Evolutionary conservation across 2,113 vertebrate genomes (phyloP).

Genomic region (Motacilla tschutschensis): DNA sequence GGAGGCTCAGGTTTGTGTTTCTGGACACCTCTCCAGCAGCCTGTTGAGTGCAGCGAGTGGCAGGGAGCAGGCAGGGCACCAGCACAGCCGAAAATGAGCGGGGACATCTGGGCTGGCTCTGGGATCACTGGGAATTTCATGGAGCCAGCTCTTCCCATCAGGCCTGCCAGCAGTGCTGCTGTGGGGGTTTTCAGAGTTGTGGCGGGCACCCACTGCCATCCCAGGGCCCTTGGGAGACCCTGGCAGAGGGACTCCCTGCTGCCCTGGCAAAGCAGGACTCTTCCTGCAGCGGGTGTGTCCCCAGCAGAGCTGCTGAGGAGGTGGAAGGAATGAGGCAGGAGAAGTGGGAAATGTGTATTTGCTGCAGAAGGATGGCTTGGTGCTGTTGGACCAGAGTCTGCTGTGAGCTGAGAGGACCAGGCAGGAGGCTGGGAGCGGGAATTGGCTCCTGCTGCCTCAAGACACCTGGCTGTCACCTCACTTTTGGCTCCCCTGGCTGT

Average conservation of each 20-base stretch:
- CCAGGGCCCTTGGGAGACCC: neutral
- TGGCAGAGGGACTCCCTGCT: neutral
- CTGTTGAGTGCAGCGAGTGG: neutral
- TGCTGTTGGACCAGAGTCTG: neutral
- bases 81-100: neutral
- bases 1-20: neutral
- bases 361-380: neutral
- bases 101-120: neutral
- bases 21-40: neutral
- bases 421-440: neutral
- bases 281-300: accelerated
- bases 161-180: neutral
- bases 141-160: neutral
- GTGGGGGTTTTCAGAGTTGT: neutral
- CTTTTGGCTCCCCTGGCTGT: neutral
- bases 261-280: neutral
- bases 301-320: neutral
- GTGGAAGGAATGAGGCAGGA: neutral
- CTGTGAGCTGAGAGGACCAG: neutral
- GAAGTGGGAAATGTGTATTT: neutral
- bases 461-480: neutral
- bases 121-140: neutral
- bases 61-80: neutral
- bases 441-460: accelerated
- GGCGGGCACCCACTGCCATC: neutral